These are phyloP conservation scores for Pangasius djambal DNA, from an alignment of 2,797 vertebrate genomes.

Conservation along the genomic window DNA sequence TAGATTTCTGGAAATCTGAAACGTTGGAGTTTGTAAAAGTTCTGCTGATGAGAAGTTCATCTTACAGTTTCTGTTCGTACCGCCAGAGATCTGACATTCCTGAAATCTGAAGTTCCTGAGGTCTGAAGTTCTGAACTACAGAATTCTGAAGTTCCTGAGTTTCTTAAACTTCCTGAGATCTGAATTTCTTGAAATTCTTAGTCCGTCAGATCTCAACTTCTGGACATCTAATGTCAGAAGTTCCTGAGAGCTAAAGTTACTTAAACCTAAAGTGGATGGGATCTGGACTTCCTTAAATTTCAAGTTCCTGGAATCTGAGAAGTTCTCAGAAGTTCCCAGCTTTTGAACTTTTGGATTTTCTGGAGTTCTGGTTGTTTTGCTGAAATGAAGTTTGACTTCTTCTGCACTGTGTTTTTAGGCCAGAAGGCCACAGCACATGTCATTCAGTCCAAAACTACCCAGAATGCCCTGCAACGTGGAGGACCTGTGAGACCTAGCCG, in stretches of 20 bases:
- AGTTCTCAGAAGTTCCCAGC: background rate
- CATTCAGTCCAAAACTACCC: constrained; percentile 60
- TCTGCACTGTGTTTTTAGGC: constrained; percentile 62
- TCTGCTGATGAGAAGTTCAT: background rate
- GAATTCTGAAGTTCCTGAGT: too few relatives aligned
- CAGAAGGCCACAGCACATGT: constrained; percentile 61
- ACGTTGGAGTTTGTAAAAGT: background rate
- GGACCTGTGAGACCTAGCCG: constrained; percentile 63
- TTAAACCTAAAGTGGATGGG: background rate
- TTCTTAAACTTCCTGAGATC: background rate
- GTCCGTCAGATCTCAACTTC: background rate
- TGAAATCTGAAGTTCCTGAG: background rate
- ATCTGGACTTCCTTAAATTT: background rate
- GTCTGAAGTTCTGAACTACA: background rate
- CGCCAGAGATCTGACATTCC: background rate
- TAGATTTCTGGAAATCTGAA: background rate
- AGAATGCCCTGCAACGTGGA: constrained; percentile 65
- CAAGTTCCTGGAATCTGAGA: background rate
- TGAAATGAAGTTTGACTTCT: constrained; percentile 56
- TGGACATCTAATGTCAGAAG: background rate
- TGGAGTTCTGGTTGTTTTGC: background rate
- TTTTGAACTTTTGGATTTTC: background rate
- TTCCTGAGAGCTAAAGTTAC: background rate
- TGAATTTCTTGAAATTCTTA: background rate
- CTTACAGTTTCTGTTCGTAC: background rate